Percentiles rank a stretch among this genome's conserved stretches.
Conservation (phyloP, 2,888 invertebrate genomes). For the Lordiphosa andalusiaca region DNA sequence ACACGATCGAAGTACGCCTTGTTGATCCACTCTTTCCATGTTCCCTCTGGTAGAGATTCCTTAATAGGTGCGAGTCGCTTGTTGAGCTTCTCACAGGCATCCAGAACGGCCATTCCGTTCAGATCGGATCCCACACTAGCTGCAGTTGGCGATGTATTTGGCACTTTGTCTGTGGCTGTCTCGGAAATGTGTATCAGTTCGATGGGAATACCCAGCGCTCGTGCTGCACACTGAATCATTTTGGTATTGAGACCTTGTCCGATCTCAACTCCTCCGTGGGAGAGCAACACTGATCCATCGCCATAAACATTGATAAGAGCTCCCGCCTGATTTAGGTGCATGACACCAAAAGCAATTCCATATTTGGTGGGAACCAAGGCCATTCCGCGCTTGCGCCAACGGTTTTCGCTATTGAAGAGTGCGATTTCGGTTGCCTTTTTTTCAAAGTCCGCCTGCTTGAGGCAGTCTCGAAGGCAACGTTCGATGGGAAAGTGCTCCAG, state of each 20-base stretch:
- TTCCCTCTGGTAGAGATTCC: not conserved
- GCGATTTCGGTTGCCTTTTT: not conserved
- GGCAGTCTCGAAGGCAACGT: not conserved
- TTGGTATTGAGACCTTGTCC: constrained; percentile 15
- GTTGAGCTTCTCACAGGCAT: not conserved
- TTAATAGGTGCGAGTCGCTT: not conserved
- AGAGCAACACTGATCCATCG: constrained; percentile 12
- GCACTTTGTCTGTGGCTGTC: constrained; percentile 4
- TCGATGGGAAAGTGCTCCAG: not conserved
- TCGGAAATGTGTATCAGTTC: constrained; percentile 2
- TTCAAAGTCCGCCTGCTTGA: not conserved
- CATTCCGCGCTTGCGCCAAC: not conserved
- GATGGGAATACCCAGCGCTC: not conserved
- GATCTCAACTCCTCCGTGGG: constrained; percentile 14
- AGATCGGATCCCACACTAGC: constrained; percentile 5
- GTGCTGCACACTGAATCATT: constrained; percentile 11
- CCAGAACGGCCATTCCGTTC: constrained; percentile 10
- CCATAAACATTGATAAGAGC: constrained; percentile 10
- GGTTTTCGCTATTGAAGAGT: not conserved
- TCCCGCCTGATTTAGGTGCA: constrained; percentile 4
- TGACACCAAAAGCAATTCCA: not conserved
- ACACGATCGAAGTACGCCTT: constrained; percentile 1
- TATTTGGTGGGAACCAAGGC: constrained; percentile 1
- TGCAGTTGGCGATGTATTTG: constrained; percentile 13
- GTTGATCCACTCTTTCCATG: not conserved